Conservation (phyloP, 1,140 invertebrate species). For the Lerema accius region DNA sequence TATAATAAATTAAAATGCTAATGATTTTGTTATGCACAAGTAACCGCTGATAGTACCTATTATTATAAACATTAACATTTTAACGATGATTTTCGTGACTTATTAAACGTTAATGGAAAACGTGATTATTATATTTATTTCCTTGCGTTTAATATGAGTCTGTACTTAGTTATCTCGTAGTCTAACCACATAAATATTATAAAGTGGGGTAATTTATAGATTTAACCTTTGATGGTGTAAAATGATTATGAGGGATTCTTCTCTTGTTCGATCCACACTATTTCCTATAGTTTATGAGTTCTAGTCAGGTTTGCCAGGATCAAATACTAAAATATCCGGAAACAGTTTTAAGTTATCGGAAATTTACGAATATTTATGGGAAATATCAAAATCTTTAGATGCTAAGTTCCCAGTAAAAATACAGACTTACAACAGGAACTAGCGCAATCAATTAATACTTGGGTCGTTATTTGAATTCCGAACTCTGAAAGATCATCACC, state of each 20-base stretch:
- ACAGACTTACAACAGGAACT: too few relatives aligned
- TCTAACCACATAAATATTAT: neutral
- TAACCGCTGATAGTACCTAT: conserved; percentile 1
- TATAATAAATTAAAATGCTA: neutral
- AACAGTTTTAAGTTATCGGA: too few relatives aligned
- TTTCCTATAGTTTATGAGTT: too few relatives aligned
- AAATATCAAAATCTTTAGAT: too few relatives aligned
- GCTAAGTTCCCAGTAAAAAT: too few relatives aligned
- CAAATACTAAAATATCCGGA: too few relatives aligned
- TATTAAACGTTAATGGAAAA: conserved; percentile 29
- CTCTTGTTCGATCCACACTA: too few relatives aligned
- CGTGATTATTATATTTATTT: conserved; percentile 24
- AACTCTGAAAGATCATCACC: too few relatives aligned
- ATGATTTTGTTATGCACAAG: neutral
- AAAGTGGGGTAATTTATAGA: neutral
- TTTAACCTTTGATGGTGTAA: neutral
- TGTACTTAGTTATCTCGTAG: neutral
- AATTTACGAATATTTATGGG: too few relatives aligned
- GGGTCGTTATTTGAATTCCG: too few relatives aligned
- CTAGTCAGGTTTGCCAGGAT: too few relatives aligned
- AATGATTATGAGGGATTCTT: neutral
- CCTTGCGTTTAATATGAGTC: neutral
- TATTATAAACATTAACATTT: conserved; percentile 10
- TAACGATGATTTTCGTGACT: conserved; percentile 26
- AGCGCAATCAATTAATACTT: too few relatives aligned